phyloP scores from a whole-genome alignment of 2,113 vertebrate genomes.

The Narcine bancroftii region DNA sequence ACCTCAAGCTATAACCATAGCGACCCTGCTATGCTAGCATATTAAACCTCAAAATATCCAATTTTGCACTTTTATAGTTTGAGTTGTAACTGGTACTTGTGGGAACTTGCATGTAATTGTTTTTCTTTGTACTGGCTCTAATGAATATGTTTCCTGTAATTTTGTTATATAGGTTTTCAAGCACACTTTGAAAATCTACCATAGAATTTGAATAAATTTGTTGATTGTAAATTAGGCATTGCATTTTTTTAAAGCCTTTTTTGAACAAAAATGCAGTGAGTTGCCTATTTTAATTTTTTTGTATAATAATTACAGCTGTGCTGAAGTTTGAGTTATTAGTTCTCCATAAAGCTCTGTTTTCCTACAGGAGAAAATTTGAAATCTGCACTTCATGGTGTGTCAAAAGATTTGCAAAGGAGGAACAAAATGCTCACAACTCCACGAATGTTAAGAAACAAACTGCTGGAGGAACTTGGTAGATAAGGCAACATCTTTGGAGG shows the following conservation, averaged over 20 bases:
- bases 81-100: neutral
- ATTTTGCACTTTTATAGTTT: neutral
- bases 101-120: neutral
- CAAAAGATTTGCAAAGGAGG: neutral
- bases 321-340: neutral
- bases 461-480: too few species aligned
- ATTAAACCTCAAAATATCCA: neutral
- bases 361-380: neutral
- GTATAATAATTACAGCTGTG: neutral
- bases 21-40: neutral
- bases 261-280: too few species aligned
- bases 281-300: too few species aligned
- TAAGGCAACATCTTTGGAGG: too few species aligned
- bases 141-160: neutral
- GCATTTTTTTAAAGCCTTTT: too few species aligned
- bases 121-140: neutral
- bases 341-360: neutral
- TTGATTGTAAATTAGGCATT: too few species aligned
- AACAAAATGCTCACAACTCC: neutral
- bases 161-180: neutral
- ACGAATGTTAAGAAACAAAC: too few species aligned
- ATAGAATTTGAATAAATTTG: too few species aligned
- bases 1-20: too few species aligned
- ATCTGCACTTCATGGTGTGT: neutral
- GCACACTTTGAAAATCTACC: too few species aligned